These are phyloP conservation scores for Hippopotamus amphibius DNA, from an alignment of 2,113 vertebrate species.

Conservation along the genomic window DNA sequence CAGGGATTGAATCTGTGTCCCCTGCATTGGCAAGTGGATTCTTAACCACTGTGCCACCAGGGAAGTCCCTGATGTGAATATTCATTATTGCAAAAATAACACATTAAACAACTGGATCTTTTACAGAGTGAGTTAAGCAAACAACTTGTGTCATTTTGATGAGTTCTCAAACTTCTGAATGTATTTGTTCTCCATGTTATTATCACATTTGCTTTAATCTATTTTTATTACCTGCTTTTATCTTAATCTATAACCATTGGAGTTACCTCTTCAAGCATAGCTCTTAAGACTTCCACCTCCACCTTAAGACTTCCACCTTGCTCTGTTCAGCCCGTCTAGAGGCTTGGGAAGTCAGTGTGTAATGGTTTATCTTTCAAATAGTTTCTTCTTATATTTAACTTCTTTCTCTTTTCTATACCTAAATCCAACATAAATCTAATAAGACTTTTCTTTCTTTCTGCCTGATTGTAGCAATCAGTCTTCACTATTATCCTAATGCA, in stretches of 20 bases:
- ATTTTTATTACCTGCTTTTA: background rate
- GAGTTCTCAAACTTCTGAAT: background rate
- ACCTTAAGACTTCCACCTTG: background rate
- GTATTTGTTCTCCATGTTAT: background rate
- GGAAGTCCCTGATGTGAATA: background rate
- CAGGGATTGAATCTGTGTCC: too few species aligned
- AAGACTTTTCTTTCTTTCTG: background rate
- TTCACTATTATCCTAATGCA: background rate
- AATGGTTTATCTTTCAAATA: slow-evolving; percentile 17
- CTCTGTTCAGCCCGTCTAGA: background rate
- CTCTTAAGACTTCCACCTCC: background rate
- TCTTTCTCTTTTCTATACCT: background rate
- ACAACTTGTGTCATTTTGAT: background rate
- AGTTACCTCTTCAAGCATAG: background rate
- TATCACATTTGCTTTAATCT: background rate
- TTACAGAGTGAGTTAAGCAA: background rate
- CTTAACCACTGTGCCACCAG: too few species aligned
- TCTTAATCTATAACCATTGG: background rate
- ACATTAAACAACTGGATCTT: background rate
- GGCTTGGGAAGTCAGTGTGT: background rate
- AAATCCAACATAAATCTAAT: background rate
- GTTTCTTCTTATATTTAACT: background rate
- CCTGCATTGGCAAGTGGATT: too few species aligned
- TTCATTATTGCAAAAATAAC: slow-evolving; percentile 18
- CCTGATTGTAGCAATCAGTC: background rate